phyloP scores from a whole-genome alignment of 2,113 vertebrate species.

The Notarius lentiginosus region DNA sequence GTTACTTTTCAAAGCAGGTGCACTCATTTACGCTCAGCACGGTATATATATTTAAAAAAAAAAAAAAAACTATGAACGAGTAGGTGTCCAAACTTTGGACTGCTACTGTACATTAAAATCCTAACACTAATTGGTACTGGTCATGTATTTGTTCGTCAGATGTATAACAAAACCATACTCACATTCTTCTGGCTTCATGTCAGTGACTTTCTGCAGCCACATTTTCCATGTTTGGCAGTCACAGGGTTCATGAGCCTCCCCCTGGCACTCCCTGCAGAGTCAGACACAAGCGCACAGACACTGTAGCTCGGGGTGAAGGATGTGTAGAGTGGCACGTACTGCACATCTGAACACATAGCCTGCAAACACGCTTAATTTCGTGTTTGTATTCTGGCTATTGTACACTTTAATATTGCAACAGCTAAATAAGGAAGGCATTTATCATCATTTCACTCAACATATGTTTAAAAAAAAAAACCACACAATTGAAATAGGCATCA shows the following conservation, averaged over 20 bases:
- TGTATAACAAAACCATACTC: conserved; percentile 60
- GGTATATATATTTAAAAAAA: too few species aligned
- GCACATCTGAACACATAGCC: background rate
- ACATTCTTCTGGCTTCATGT: conserved; percentile 98
- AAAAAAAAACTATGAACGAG: too few species aligned
- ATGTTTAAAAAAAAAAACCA: background rate
- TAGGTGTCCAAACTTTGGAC: too few species aligned
- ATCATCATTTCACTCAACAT: background rate
- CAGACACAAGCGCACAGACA: background rate
- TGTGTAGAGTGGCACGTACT: background rate
- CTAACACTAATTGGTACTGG: background rate
- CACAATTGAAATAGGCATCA: background rate
- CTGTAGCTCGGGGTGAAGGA: background rate
- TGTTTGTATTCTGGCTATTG: background rate
- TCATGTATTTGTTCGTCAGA: background rate
- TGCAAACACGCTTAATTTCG: background rate
- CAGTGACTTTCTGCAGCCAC: conserved; percentile 92
- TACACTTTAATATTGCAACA: background rate
- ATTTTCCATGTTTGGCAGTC: conserved; percentile 96
- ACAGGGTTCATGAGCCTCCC: conserved; percentile 96
- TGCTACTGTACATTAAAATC: too few species aligned
- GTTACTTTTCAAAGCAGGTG: too few species aligned
- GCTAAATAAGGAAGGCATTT: background rate
- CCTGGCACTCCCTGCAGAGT: conserved; percentile 87
- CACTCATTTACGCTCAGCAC: too few species aligned